These are phyloP conservation scores for Ploceus nigricollis DNA, from an alignment of 2,113 vertebrate species.

Conservation along the genomic window DNA sequence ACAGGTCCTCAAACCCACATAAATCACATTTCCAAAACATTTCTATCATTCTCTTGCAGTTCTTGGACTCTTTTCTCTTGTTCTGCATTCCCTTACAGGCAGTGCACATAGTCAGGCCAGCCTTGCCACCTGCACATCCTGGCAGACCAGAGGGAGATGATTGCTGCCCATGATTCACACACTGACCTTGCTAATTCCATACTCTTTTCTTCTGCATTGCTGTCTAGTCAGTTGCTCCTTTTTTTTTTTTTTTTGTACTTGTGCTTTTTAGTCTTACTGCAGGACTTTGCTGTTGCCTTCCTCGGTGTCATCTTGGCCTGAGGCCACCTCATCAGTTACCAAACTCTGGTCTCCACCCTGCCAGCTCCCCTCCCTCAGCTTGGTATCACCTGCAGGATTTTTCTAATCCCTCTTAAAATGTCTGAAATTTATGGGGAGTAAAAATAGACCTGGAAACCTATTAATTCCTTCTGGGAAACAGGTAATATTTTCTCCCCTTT, in stretches of 20 bases:
- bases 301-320: not conserved
- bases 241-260: not conserved
- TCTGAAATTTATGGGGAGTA: not conserved
- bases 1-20: not conserved
- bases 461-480: not conserved
- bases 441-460: not conserved
- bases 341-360: not conserved
- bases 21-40: not conserved
- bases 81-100: not conserved
- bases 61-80: not conserved
- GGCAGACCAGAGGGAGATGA: not conserved
- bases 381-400: not conserved
- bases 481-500: not conserved
- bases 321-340: not conserved
- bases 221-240: not conserved
- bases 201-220: not conserved
- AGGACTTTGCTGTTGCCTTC: not conserved
- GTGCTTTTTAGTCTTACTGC: not conserved
- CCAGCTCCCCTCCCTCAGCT: not conserved
- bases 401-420: not conserved
- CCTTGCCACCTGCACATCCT: not conserved
- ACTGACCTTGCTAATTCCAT: not conserved
- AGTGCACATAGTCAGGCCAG: not conserved
- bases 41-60: not conserved
- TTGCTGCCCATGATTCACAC: not conserved